phyloP scores from a whole-genome alignment of 2,888 invertebrate genomes.

The Lasioglossum vierecki region DNA sequence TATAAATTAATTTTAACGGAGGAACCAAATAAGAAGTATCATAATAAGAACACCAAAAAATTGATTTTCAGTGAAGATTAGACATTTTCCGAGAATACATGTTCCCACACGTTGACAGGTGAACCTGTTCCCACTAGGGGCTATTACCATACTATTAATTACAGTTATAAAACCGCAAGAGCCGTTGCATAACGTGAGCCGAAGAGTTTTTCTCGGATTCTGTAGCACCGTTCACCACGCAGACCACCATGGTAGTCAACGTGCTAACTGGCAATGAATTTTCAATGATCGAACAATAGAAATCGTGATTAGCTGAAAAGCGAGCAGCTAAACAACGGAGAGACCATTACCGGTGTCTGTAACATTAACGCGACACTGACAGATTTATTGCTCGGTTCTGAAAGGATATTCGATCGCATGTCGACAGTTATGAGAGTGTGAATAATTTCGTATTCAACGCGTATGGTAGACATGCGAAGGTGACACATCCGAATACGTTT shows the following conservation, averaged over 20 bases:
- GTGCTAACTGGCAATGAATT: neutral
- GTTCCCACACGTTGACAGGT: neutral
- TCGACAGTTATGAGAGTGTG: slow-evolving; percentile 15
- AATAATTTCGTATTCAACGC: slow-evolving; percentile 39
- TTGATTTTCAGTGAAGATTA: neutral
- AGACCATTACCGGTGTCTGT: slow-evolving; percentile 36
- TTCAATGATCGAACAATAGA: slow-evolving; percentile 19
- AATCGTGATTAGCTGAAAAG: slow-evolving; percentile 17
- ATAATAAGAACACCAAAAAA: neutral
- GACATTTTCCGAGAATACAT: neutral
- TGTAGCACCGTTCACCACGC: neutral
- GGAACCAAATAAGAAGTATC: too few relatives aligned
- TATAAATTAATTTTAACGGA: too few relatives aligned
- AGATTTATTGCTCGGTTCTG: slow-evolving; percentile 41
- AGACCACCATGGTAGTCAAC: neutral
- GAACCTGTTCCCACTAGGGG: neutral
- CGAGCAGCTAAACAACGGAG: slow-evolving; percentile 6
- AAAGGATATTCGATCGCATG: slow-evolving; percentile 46
- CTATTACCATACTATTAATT: neutral
- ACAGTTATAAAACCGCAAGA: neutral
- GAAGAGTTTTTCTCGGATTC: neutral
- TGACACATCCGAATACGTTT: slow-evolving; percentile 9
- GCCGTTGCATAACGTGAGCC: neutral
- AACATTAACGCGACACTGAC: slow-evolving; percentile 47
- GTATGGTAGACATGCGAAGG: slow-evolving; percentile 19